A percentile compares a stretch with the other conserved stretches of the same genome.
These are phyloP conservation scores for Ammodytes dubius DNA, from an alignment of 2,113 vertebrate genomes.

Conservation along the genomic window DNA sequence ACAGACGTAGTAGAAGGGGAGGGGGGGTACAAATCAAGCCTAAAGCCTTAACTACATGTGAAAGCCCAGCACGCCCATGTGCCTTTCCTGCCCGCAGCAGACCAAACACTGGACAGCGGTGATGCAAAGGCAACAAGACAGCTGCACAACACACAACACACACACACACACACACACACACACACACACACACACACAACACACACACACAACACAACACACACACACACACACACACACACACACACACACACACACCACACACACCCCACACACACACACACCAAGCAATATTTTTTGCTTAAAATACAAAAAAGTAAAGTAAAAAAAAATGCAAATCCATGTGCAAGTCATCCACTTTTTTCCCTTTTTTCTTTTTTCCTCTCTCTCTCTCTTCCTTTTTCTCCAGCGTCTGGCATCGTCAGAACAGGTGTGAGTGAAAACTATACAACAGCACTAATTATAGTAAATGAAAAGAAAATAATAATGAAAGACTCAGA, in stretches of 20 bases:
- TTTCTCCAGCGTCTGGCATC: background rate
- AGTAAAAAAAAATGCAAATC: background rate
- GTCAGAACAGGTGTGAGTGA: slow-evolving; percentile 22
- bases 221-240: slow-evolving; percentile 22
- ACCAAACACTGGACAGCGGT: slow-evolving; percentile 56
- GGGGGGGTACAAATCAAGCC: slow-evolving; percentile 32
- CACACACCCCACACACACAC: background rate
- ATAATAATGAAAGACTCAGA: background rate
- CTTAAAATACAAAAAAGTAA: slow-evolving; percentile 25
- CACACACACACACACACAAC: slow-evolving; percentile 2
- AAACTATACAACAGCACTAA: background rate
- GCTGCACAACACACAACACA: slow-evolving; percentile 33
- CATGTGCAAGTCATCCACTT: background rate
- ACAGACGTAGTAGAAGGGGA: slow-evolving; percentile 5
- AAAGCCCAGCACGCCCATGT: slow-evolving; percentile 67
- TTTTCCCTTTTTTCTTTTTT: background rate
- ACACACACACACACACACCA: slow-evolving; percentile 15
- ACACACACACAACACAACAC: background rate
- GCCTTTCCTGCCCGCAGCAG: slow-evolving; percentile 69
- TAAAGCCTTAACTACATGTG: slow-evolving; percentile 66
- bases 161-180: slow-evolving; percentile 10
- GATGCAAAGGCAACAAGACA: slow-evolving; percentile 71
- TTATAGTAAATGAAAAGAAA: background rate
- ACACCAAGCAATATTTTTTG: background rate
- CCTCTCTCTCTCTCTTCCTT: background rate